Evolutionary conservation across 2,797 vertebrate species (phyloP).

Genomic region (Chelon auratus): DNA sequence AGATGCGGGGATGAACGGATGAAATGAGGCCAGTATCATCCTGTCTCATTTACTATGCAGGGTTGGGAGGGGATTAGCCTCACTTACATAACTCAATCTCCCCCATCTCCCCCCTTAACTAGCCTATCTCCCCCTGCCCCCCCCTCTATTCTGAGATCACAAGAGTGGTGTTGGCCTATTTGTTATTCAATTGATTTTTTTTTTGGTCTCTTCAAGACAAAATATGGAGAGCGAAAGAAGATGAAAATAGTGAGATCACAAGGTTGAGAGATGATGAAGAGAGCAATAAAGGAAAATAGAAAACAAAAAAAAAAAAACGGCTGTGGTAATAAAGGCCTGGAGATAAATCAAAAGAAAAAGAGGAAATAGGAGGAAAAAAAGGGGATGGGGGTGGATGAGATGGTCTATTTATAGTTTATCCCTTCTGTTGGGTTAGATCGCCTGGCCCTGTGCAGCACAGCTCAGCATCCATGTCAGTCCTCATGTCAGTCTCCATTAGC

Average conservation of each 20-base stretch:
- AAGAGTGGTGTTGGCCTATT: conserved; percentile 57
- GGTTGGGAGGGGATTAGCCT: conserved; percentile 80
- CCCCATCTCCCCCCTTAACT: conserved; percentile 32
- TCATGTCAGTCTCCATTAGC: conserved; percentile 72
- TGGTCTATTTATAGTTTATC: conserved; percentile 83
- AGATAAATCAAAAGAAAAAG: conserved; percentile 48
- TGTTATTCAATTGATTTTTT: conserved; percentile 46
- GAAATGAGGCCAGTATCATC: conserved; percentile 74
- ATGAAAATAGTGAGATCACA: conserved; percentile 10
- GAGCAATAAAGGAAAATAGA: background rate
- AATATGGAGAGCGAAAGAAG: conserved; percentile 17
- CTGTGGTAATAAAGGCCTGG: conserved; percentile 36
- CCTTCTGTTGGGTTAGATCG: conserved; percentile 76
- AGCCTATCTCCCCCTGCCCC: conserved; percentile 18
- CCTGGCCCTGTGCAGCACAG: conserved; percentile 65
- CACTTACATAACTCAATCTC: conserved; percentile 78
- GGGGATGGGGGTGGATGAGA: conserved; percentile 51
- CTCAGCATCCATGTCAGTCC: conserved; percentile 77
- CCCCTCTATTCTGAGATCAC: conserved; percentile 40
- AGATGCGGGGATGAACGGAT: conserved; percentile 54
- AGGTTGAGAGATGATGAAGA: conserved; percentile 13
- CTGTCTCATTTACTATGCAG: conserved; percentile 74
- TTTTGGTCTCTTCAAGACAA: conserved; percentile 21
- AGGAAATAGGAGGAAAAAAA: conserved; percentile 35
- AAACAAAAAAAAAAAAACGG: conserved; percentile 34